Evolutionary conservation across 64 coral and sea anemone genomes (phyloP).

Genomic region (Pocillopora verrucosa): DNA sequence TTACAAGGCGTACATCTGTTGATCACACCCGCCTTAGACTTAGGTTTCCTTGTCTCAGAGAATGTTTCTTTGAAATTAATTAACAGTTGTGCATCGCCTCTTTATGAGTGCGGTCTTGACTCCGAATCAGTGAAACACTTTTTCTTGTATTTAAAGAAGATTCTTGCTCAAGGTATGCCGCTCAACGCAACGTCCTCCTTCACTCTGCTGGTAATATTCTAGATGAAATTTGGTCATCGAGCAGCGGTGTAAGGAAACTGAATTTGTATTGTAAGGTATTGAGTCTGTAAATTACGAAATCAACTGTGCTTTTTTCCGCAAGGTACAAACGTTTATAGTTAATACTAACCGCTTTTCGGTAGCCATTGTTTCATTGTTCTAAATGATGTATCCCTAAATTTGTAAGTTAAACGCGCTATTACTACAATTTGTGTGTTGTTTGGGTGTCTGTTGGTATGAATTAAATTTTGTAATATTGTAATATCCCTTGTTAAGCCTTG

Average conservation of each 20-base stretch:
- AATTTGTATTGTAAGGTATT: background rate
- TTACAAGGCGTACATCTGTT: background rate
- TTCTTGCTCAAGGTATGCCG: too few species aligned
- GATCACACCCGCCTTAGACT: slow-evolving; percentile 1
- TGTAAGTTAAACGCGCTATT: too few species aligned
- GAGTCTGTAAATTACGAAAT: slow-evolving; percentile 5
- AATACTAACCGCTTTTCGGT: background rate
- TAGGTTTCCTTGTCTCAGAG: background rate
- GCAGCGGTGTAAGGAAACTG: slow-evolving; percentile 1
- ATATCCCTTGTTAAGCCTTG: too few species aligned
- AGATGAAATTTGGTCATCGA: background rate
- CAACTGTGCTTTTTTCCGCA: background rate
- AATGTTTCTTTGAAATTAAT: slow-evolving; percentile 18
- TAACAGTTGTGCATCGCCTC: slow-evolving; percentile 7
- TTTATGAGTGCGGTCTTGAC: slow-evolving; percentile 19
- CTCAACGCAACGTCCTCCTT: too few species aligned
- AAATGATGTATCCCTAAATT: too few species aligned
- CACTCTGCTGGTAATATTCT: background rate
- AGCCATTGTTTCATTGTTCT: background rate
- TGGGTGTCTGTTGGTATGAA: too few species aligned
- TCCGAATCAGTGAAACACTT: background rate
- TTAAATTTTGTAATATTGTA: too few species aligned
- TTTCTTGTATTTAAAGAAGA: background rate
- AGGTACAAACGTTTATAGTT: background rate
- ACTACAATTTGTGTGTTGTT: too few species aligned